Conservation (phyloP, 2,888 invertebrate genomes). For the Alitta virens region DNA sequence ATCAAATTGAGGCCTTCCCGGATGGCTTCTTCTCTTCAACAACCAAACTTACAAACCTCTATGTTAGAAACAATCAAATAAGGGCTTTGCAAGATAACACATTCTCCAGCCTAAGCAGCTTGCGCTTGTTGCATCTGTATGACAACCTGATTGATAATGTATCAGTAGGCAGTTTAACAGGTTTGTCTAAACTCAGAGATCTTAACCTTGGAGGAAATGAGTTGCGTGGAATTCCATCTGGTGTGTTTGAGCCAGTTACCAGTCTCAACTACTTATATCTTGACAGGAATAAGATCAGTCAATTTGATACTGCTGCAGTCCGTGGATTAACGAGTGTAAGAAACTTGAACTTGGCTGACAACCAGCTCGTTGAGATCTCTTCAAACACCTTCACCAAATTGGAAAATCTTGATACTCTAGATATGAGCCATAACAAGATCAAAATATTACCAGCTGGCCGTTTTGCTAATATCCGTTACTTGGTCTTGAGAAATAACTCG, state of each 20-base stretch:
- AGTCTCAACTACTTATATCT: no score
- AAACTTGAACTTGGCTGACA: no score
- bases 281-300: no score
- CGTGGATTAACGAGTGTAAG: no score
- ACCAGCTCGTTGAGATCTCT: background rate
- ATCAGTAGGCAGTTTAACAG: background rate
- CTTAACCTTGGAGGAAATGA: background rate
- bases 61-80: slow-evolving; percentile 3
- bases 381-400: background rate
- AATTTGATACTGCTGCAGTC: no score
- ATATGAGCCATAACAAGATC: background rate
- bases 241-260: no score
- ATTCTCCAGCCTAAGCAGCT: background rate
- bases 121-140: slow-evolving; percentile 1
- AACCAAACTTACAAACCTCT: background rate
- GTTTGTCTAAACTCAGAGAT: slow-evolving; percentile 1
- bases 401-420: background rate
- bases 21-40: background rate
- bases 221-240: no score
- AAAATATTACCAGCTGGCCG: background rate
- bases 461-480: background rate
- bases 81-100: background rate
- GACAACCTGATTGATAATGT: background rate
- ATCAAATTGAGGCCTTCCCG: background rate
- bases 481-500: background rate